phyloP scores from a whole-genome alignment of 2,113 vertebrate species.

The Pteropus alecto region DNA sequence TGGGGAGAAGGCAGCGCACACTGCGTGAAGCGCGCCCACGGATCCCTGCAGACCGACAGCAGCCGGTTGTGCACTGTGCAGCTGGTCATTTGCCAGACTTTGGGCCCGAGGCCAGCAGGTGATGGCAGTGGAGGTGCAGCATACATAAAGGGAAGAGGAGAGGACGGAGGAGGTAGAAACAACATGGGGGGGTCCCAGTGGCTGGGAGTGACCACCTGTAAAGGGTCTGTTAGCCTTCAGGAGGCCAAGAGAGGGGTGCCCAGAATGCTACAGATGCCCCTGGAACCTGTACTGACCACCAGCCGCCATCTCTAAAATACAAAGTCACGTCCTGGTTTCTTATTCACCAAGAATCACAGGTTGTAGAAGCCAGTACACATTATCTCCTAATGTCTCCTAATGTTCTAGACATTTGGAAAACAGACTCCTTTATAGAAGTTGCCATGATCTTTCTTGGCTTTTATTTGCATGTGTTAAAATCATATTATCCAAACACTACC shows the following conservation, averaged over 20 bases:
- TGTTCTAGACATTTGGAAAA: constrained; percentile 68
- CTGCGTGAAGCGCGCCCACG: not conserved
- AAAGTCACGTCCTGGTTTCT: not conserved
- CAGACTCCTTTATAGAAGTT: constrained; percentile 73
- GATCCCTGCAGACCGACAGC: not conserved
- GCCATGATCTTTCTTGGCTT: constrained; percentile 71
- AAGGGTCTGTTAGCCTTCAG: not conserved
- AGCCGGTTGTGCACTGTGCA: not conserved
- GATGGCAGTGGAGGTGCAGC: not conserved
- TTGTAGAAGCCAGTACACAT: not conserved
- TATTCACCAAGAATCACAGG: not conserved
- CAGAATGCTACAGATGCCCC: not conserved
- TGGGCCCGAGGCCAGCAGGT: not conserved
- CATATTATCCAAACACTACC: constrained; percentile 76
- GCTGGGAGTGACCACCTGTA: not conserved
- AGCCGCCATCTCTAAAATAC: not conserved
- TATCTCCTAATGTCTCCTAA: not conserved
- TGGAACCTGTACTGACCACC: not conserved
- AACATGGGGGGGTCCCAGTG: not conserved
- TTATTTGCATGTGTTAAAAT: constrained; percentile 79
- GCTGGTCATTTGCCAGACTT: not conserved
- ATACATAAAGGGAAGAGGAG: not conserved
- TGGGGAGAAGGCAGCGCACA: fast-evolving
- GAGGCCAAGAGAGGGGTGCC: not conserved
- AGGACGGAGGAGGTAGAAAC: not conserved